phyloP scores from a whole-genome alignment of 2,888 invertebrate genomes.

The Mellilla xanthometata region DNA sequence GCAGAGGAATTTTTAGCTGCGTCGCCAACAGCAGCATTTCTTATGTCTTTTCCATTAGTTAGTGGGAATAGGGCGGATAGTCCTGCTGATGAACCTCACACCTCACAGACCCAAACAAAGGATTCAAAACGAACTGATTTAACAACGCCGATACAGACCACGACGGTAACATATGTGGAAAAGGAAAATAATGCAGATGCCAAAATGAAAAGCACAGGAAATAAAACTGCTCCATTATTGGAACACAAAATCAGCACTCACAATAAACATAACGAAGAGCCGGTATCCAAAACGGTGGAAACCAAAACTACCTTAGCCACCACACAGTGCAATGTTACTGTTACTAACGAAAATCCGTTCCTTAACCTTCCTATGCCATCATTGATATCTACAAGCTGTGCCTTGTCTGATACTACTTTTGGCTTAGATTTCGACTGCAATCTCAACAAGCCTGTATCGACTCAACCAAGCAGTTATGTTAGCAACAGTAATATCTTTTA shows the following conservation, averaged over 20 bases:
- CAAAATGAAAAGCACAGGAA: constrained; percentile 37
- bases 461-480: constrained; percentile 51
- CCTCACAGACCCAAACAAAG: constrained; percentile 39
- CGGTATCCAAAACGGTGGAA: constrained; percentile 42
- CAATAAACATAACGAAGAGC: constrained; percentile 49
- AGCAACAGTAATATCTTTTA: constrained; percentile 67
- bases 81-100: constrained; percentile 65
- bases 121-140: constrained; percentile 50
- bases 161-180: constrained; percentile 46
- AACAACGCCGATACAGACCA: constrained; percentile 31
- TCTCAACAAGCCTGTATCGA: constrained; percentile 56
- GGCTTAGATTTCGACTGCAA: constrained; percentile 71
- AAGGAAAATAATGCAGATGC: constrained; percentile 44
- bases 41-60: constrained; percentile 89
- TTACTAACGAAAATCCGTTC: constrained; percentile 68
- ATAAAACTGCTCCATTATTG: constrained; percentile 31
- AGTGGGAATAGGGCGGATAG: constrained; percentile 80
- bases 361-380: constrained; percentile 66
- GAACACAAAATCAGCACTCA: constrained; percentile 47
- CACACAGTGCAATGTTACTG: constrained; percentile 43
- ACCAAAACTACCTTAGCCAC: constrained; percentile 44
- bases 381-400: constrained; percentile 56
- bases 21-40: constrained; percentile 90
- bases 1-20: constrained; percentile 78
- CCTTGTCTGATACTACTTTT: constrained; percentile 57